Conservation (phyloP, 92 coral and sea anemone species). For the Porites lobata region DNA sequence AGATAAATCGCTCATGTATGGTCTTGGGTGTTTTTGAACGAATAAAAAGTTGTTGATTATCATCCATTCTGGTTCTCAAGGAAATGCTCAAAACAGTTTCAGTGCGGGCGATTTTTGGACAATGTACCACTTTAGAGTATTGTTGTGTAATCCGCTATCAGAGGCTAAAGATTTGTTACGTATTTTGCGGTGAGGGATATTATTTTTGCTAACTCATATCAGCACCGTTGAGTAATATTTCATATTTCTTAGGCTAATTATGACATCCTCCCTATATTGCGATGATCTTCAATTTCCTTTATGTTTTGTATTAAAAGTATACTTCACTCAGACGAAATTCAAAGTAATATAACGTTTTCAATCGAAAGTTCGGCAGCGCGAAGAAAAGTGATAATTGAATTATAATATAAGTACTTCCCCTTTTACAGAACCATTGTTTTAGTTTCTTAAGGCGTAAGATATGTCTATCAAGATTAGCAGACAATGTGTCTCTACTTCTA, state of each 20-base stretch:
- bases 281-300: background rate
- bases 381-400: background rate
- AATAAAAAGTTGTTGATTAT: no score
- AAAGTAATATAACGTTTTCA: background rate
- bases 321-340: background rate
- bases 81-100: background rate
- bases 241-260: background rate
- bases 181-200: constrained; percentile 3
- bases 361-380: background rate
- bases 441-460: background rate
- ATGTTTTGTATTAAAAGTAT: background rate
- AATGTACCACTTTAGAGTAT: no score
- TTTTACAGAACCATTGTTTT: background rate
- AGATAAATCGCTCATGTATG: no score
- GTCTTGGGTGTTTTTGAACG: no score
- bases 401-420: background rate
- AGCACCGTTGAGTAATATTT: constrained; percentile 1
- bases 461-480: background rate
- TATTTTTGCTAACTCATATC: background rate
- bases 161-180: constrained; percentile 1
- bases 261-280: background rate
- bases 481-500: constrained; percentile 27
- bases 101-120: no score
- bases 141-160: background rate
- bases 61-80: no score